Evolutionary conservation across 2,888 invertebrate genomes (phyloP), one percentile per base, ranked within the genome.

Genomic region (Junonia oenone): DNA sequence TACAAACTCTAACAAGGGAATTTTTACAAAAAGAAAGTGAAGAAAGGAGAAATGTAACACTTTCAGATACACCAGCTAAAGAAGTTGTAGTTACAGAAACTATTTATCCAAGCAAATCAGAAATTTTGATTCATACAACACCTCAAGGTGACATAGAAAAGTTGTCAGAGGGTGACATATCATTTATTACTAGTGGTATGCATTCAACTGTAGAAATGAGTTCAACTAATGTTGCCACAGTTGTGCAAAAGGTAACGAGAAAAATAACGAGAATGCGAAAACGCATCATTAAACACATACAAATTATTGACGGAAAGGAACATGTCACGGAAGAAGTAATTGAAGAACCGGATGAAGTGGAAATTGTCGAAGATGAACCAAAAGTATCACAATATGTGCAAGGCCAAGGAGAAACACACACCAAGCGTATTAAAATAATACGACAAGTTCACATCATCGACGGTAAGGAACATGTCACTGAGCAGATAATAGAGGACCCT

Each of bases 271-370:
- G 93, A 60, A 95, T 52, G 33, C 56, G 56, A n/a, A 67, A 66
- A 58, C 64, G 63, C 29, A 61, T 68, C 8, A 70, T 77, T 45
- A 92, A 94, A 60, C 92, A 92, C 64, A 91, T 94, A 6, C 92
- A 93, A 6, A 92, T 95, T 0, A 91, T 95, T 54, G 93, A 96
- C 73, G 97, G 96, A 0, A 94, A 95, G 80, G 97, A 97, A 82
- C 94, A 94, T 58, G 92, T 95, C 0, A 94, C 94, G 11, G 97
- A 97, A 78, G 96, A 97, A 83, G 82, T 96, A 0, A 91, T 96
- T 45, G 96, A 97, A 71, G 96, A 96, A 77, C 96, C 97, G 0
- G 96, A 95, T 69, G 93, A 94, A 75, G 86, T 95, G 3, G 94
- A 95, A 81, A 89, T 94, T 9, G 91, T 91, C 27, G 94, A 94